phyloP scores from a whole-genome alignment of 2,888 invertebrate genomes.

The Drosophila greeni region DNA sequence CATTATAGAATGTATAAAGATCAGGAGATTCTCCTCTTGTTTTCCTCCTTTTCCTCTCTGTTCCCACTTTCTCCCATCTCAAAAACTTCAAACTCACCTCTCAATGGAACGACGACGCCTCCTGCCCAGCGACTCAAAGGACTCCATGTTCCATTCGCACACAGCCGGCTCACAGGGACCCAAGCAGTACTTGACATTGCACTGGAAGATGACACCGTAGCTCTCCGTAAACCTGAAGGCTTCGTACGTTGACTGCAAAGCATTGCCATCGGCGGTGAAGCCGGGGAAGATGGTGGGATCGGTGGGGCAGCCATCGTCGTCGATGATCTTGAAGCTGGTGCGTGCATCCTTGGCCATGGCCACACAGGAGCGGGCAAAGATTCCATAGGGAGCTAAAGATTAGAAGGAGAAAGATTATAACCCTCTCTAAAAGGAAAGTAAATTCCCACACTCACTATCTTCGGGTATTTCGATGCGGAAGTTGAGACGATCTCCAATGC shows the following conservation, averaged over 20 bases:
- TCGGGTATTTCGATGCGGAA: slow-evolving; percentile 98
- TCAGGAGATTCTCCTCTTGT: background rate
- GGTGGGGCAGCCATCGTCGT: slow-evolving; percentile 96
- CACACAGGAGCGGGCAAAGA: slow-evolving; percentile 96
- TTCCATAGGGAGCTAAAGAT: slow-evolving; percentile 89
- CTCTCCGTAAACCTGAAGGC: slow-evolving; percentile 97
- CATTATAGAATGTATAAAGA: background rate
- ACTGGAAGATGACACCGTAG: slow-evolving; percentile 97
- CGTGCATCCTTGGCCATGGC: slow-evolving; percentile 98
- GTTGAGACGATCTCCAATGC: slow-evolving; percentile 95
- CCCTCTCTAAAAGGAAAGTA: background rate
- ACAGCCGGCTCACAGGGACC: slow-evolving; percentile 96
- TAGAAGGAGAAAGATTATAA: background rate
- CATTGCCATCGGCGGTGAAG: slow-evolving; percentile 93
- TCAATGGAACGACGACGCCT: slow-evolving; percentile 86
- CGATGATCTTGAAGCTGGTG: slow-evolving; percentile 97
- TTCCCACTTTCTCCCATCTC: background rate
- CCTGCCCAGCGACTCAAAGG: slow-evolving; percentile 91
- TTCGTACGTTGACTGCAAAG: slow-evolving; percentile 93
- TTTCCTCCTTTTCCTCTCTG: background rate
- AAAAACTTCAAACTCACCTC: slow-evolving; percentile 63
- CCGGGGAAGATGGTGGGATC: slow-evolving; percentile 96
- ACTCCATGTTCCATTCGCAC: slow-evolving; percentile 94
- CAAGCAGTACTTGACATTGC: slow-evolving; percentile 96
- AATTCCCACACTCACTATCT: slow-evolving; percentile 86